These are phyloP conservation scores for Sebastes hubbsi DNA, from an alignment of 2,797 vertebrate species.

Conservation along the genomic window DNA sequence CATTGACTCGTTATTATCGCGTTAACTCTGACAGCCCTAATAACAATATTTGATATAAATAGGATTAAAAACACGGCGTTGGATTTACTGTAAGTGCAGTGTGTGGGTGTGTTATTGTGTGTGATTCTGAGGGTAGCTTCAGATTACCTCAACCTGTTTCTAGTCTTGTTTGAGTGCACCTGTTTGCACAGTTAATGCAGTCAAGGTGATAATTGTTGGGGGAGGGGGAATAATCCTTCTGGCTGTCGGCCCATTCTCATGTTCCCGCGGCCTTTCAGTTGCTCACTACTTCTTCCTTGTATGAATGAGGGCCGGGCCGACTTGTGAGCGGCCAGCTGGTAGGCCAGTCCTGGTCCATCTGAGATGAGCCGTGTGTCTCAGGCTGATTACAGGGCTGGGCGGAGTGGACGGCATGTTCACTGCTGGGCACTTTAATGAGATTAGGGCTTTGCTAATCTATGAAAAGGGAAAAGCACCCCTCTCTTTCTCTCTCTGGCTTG, in stretches of 20 bases:
- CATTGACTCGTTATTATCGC: too few relatives aligned
- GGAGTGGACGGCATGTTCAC: conserved; percentile 75
- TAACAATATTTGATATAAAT: conserved; percentile 73
- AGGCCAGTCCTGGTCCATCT: conserved; percentile 64
- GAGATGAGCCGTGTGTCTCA: conserved; percentile 78
- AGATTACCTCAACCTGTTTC: conserved; percentile 90
- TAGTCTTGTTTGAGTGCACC: conserved; percentile 91
- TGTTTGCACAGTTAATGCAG: conserved; percentile 96
- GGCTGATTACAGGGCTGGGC: conserved; percentile 81
- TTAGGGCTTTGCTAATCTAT: conserved; percentile 82
- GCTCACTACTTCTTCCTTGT: conserved; percentile 48
- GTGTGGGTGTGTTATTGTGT: conserved; percentile 24
- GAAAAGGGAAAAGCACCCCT: conserved; percentile 75
- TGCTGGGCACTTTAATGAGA: conserved; percentile 85
- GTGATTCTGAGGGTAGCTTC: conserved; percentile 75
- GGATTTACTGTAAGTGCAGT: neutral
- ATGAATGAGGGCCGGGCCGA: conserved; percentile 51
- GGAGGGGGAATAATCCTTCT: conserved; percentile 87
- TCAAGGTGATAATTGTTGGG: conserved; percentile 91
- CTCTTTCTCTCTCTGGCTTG: conserved; percentile 52
- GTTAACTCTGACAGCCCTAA: conserved; percentile 3
- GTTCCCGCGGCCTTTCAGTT: conserved; percentile 62
- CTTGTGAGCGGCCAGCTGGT: conserved; percentile 68
- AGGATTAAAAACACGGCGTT: neutral
- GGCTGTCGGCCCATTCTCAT: conserved; percentile 85